Evolutionary conservation across 2,797 vertebrate genomes (phyloP).

Genomic region (Uromys caudimaculatus): DNA sequence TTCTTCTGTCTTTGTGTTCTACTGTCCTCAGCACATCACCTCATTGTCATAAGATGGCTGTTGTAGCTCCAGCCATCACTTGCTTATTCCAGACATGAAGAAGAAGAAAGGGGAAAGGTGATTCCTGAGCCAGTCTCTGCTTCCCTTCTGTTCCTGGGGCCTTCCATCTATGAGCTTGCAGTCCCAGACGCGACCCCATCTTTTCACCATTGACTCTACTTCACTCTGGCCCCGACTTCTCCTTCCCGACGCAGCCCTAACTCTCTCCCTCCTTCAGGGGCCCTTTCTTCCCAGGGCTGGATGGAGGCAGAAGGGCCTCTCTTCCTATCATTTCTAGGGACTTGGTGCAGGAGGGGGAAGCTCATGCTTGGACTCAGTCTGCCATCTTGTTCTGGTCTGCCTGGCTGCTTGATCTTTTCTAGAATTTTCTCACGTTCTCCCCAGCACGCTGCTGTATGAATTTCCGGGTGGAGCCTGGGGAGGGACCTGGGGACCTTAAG

Average conservation of each 20-base stretch:
- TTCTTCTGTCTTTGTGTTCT: background rate
- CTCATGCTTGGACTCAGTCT: background rate
- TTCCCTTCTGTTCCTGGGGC: background rate
- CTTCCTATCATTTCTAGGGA: background rate
- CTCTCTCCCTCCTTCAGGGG: background rate
- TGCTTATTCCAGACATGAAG: constrained; percentile 27
- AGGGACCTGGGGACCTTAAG: rapidly evolving
- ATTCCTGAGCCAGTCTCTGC: background rate
- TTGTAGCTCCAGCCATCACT: constrained; percentile 8
- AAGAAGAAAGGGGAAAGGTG: constrained; percentile 25
- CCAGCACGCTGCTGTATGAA: background rate
- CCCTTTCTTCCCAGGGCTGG: background rate
- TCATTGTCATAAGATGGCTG: constrained; percentile 46
- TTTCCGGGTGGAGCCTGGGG: background rate
- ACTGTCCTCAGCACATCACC: background rate
- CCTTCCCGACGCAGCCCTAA: background rate
- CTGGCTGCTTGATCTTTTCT: constrained; percentile 10
- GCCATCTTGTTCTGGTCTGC: background rate
- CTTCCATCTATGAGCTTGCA: background rate
- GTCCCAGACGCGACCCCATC: background rate
- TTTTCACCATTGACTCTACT: background rate
- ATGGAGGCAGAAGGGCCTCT: background rate
- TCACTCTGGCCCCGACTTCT: background rate
- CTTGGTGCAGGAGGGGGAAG: background rate
- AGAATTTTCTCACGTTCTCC: background rate